A percentile compares a stretch with the other conserved stretches of the same genome.
Evolutionary conservation across 2,113 vertebrate species (phyloP).

Genomic region (Dinomys branickii): DNA sequence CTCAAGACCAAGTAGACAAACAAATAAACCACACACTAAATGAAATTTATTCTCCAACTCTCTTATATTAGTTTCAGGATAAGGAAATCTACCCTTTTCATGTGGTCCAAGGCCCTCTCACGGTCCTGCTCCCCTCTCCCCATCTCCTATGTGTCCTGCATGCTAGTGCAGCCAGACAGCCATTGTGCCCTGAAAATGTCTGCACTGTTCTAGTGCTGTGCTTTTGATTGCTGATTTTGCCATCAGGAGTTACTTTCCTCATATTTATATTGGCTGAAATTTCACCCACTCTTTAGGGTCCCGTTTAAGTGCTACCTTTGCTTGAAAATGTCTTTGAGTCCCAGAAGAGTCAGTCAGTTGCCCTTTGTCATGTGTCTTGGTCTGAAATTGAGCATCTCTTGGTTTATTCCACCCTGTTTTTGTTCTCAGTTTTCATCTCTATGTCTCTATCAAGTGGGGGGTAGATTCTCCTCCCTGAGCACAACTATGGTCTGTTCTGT

Average conservation of each 20-base stretch:
- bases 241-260: neutral
- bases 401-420: no score
- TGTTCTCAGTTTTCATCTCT: neutral
- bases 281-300: neutral
- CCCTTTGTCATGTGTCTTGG: neutral
- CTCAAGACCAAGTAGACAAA: neutral
- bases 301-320: neutral
- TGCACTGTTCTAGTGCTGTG: no score
- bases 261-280: neutral
- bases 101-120: no score
- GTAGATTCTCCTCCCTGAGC: neutral
- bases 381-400: neutral
- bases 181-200: neutral
- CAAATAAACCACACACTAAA: neutral
- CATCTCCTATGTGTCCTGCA: no score
- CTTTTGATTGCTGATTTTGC: neutral
- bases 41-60: neutral
- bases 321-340: neutral
- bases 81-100: neutral
- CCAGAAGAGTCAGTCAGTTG: neutral
- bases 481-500: neutral
- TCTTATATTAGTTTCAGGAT: neutral
- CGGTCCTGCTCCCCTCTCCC: accelerated
- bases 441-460: neutral
- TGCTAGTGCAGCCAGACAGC: neutral